These are phyloP conservation scores for Synergus itoensis DNA, from an alignment of 2,888 invertebrate species.

Conservation along the genomic window DNA sequence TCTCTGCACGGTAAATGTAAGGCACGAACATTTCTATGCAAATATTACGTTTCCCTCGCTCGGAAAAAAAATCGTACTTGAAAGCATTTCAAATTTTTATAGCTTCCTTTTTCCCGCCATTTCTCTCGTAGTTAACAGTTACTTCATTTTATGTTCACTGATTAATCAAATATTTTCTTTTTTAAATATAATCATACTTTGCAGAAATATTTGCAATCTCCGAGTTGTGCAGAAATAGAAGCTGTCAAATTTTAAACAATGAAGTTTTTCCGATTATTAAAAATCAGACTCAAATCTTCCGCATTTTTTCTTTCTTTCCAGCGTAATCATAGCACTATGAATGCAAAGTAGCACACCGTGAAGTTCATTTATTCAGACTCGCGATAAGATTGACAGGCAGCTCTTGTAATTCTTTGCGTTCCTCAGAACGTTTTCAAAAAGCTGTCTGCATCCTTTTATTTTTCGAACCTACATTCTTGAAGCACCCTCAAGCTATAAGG, in stretches of 20 bases:
- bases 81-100: not conserved
- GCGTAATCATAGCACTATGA: not conserved
- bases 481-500: not conserved
- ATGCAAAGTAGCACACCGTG: not conserved
- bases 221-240: not conserved
- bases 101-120: not conserved
- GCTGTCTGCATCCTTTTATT: slow-evolving; percentile 25
- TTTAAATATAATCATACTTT: no score
- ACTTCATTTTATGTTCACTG: not conserved
- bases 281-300: not conserved
- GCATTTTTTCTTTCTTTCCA: not conserved
- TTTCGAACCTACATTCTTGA: not conserved
- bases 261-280: not conserved
- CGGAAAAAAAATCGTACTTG: not conserved
- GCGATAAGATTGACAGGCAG: slow-evolving; percentile 40
- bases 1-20: not conserved
- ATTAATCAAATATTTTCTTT: no score
- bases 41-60: not conserved
- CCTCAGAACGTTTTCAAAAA: slow-evolving; percentile 37
- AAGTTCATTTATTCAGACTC: slow-evolving; percentile 32
- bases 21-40: not conserved
- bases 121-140: not conserved
- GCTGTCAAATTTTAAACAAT: not conserved
- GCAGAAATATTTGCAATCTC: no score
- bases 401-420: slow-evolving; percentile 13